Percentiles rank a stretch among this genome's conserved stretches.
These are phyloP conservation scores for Sebastes dallii DNA, from an alignment of 2,797 vertebrate species.

Conservation along the genomic window DNA sequence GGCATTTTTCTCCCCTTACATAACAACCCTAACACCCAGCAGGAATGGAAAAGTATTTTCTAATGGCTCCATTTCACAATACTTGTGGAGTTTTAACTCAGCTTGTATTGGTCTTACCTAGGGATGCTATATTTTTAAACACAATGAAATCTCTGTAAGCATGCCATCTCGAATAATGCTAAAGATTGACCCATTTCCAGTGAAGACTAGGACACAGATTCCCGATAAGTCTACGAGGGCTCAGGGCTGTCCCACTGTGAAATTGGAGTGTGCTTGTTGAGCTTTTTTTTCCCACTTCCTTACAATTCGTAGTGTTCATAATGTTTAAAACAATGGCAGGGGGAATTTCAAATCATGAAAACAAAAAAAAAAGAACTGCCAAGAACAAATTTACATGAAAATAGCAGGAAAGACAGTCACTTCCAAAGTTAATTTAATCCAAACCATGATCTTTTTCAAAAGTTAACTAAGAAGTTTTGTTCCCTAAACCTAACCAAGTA, in stretches of 20 bases:
- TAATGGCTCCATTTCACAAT: not conserved
- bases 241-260: not conserved
- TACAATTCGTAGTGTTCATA: not conserved
- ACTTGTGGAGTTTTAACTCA: not conserved
- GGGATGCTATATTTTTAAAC: not conserved
- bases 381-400: not conserved
- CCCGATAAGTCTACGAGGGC: not conserved
- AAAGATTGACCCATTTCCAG: constrained; percentile 6
- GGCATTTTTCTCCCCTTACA: not conserved
- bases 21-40: not conserved
- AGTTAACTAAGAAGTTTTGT: no score
- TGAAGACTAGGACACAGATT: not conserved
- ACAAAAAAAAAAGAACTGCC: not conserved
- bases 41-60: not conserved
- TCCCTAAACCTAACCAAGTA: no score
- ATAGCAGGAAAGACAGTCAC: not conserved
- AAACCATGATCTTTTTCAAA: no score
- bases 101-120: not conserved
- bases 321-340: not conserved
- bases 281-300: not conserved
- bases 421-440: no score
- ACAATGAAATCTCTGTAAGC: not conserved
- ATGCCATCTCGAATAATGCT: not conserved
- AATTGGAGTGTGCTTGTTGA: not conserved
- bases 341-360: not conserved